These are phyloP conservation scores for Amiota minor DNA, from an alignment of 2,888 invertebrate genomes.

Conservation along the genomic window DNA sequence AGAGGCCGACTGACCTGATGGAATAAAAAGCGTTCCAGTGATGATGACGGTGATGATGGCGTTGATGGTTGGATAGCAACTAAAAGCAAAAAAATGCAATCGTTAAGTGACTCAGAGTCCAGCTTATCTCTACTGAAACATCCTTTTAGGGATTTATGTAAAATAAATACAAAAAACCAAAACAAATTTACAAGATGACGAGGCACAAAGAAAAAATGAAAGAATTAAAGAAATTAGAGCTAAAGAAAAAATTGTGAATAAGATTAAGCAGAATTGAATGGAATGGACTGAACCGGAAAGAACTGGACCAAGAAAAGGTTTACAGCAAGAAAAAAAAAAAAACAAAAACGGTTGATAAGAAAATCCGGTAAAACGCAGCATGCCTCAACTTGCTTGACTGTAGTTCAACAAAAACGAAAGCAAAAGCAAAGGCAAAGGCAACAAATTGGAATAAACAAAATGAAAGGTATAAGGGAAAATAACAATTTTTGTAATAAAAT, in stretches of 20 bases:
- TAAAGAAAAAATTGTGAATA: neutral
- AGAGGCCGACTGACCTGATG: neutral
- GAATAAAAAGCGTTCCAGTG: too few relatives aligned
- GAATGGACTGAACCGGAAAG: neutral
- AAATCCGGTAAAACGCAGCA: neutral
- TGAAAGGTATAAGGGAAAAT: slow-evolving; percentile 33
- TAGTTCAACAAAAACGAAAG: neutral
- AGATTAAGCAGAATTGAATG: too few relatives aligned
- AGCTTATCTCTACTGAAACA: slow-evolving; percentile 59
- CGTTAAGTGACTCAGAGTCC: slow-evolving; percentile 51
- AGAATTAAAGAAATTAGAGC: slow-evolving; percentile 33
- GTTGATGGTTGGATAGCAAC: slow-evolving; percentile 9
- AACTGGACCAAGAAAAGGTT: slow-evolving; percentile 18
- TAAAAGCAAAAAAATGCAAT: slow-evolving; percentile 26
- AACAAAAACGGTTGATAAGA: neutral
- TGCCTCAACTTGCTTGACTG: neutral
- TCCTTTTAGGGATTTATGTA: slow-evolving; percentile 60
- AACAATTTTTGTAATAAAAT: slow-evolving; percentile 49
- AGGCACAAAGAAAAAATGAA: slow-evolving; percentile 26
- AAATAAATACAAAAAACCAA: slow-evolving; percentile 56
- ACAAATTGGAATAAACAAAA: neutral
- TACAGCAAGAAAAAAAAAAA: slow-evolving; percentile 19
- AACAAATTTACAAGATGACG: neutral
- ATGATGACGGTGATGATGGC: neutral
- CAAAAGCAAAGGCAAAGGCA: neutral